Evolutionary conservation across 2,113 vertebrate genomes (phyloP), one percentile per base, ranked within the genome.

Genomic region (Colius striatus): DNA sequence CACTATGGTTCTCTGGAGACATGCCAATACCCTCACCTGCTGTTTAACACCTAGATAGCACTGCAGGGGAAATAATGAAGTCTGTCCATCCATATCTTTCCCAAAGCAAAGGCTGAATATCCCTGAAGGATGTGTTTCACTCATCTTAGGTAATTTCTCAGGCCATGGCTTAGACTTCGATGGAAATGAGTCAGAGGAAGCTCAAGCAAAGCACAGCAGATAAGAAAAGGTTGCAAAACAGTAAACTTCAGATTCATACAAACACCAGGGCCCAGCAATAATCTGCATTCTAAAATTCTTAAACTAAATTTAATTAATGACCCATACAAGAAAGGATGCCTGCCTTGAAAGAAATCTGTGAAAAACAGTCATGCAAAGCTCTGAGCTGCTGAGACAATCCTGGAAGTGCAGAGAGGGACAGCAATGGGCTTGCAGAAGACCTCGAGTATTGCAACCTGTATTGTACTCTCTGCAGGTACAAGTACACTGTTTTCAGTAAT

Each of bases 351-450:
- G 16, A 84, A 62, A 38, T 5, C 12, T 32, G 26, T 78, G 77
- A 67, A 45, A 26, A 5, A 41, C 55, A 43, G 12, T 10, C 2
- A 4, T 17, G 7, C 6, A 57, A 77, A 87, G 17, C 19, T 53
- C 55, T 21, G 18, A 38, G 45, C 25, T 27, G 5, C 19, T 60
- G 27, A 84, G 8, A 8, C 67, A 21, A 18, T 63, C 55, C 67
- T 29, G 34, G 36, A 87, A 74, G 2, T 16, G 10, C n/a, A 67
- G 38, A 78, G 14, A 0, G 0, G 77, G 43, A 58, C 27, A 72
- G 4, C 11, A 43, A 3, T 4, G 5, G 13, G 2, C 21, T 47
- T 58, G 16, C 0, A 47, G 21, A 58, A n/a, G 13, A 62, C 27
- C 11, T 68, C 47, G 29, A 5, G 23, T 65, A 84, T 84, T 86